Conservation (phyloP, 2,888 invertebrate species). For the Caenorhabditis sulstoni region DNA sequence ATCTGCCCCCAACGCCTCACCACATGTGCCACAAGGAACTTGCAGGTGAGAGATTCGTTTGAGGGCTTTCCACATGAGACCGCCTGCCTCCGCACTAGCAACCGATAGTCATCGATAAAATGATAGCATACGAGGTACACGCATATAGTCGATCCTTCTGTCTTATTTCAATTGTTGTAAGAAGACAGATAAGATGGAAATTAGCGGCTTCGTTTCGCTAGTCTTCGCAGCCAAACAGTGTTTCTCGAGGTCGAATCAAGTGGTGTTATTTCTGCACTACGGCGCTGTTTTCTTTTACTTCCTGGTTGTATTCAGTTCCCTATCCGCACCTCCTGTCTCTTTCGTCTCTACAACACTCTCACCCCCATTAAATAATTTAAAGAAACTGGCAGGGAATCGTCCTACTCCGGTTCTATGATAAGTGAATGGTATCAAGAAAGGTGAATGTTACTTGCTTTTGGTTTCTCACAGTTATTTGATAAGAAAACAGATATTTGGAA, state of each 20-base stretch:
- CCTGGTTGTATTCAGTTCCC: slow-evolving; percentile 48
- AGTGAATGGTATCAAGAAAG: slow-evolving; percentile 49
- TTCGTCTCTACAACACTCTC: slow-evolving; percentile 1
- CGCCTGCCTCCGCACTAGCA: background rate
- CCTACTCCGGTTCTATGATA: slow-evolving; percentile 47
- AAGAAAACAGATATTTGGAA: too few species aligned
- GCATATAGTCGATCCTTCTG: slow-evolving; percentile 11
- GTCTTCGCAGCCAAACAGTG: slow-evolving; percentile 48
- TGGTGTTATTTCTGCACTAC: slow-evolving; percentile 50
- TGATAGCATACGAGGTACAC: slow-evolving; percentile 14
- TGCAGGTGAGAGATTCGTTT: slow-evolving; percentile 38
- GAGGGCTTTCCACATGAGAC: too few species aligned
- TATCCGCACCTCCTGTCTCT: slow-evolving; percentile 9
- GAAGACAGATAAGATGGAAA: slow-evolving; percentile 46
- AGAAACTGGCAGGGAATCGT: slow-evolving; percentile 33
- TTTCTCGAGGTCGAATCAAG: slow-evolving; percentile 57
- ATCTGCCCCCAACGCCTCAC: slow-evolving; percentile 74
- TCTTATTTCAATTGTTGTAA: slow-evolving; percentile 13
- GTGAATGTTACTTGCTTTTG: slow-evolving; percentile 29
- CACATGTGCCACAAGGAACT: slow-evolving; percentile 72
- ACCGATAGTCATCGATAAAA: background rate
- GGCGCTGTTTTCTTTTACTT: slow-evolving; percentile 48
- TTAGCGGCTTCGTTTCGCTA: slow-evolving; percentile 50
- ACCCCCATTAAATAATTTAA: slow-evolving; percentile 11
- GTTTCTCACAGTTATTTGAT: background rate